Base-by-base conservation (phyloP, 1,140 invertebrate species). In the Caenorhabditis tropicalis region DNA sequence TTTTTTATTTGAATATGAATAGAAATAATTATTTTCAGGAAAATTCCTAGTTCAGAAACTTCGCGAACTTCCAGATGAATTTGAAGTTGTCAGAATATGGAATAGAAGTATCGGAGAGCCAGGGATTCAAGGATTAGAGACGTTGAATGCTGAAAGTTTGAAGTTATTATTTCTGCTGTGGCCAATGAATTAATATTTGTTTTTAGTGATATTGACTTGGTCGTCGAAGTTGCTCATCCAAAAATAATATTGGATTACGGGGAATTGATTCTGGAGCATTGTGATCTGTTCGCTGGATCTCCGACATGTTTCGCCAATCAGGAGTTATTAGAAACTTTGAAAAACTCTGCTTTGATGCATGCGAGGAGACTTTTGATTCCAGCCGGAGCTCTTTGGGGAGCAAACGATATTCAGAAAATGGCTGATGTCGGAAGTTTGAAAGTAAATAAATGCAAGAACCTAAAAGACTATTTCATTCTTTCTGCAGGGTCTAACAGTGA, bases 161-260 rank as follows among this genome's bases (percentile, higher is more conserved):
- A 91, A 27, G 92, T 92, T 82, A 56, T 70, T 83, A 29, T 60
- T 27, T 79, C 24, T 24, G 33, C 15, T 53, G 39, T 1, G 27
- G 16, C 16, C 3, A 27, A 15, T 21, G 29, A 48, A 3, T 3
- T 31, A 70, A 60, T 49, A 6, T 51, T 15, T 31, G 21, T 39
- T 33, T 79, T 83, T 33, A 92, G 90, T 80, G 87, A 91, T 19
- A 91, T 93, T 39, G 93, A 94, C 86, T 86, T 94, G 15, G 92
- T 94, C 82, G 92, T 94, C 19, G 94, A 94, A 90, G 94, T 94
- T 0, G 93, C 93, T 36, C 93, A 94, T 91, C 94, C 94, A 15
- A 87, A 88, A 60, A 92, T 94, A n/a, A 91, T 93, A 6, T 85
- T 91, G 80, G 80, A 92, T 83, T 93, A 92, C 89, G 93, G 93